These are phyloP conservation scores for Automeris io DNA, from an alignment of 2,888 invertebrate species.

Conservation along the genomic window DNA sequence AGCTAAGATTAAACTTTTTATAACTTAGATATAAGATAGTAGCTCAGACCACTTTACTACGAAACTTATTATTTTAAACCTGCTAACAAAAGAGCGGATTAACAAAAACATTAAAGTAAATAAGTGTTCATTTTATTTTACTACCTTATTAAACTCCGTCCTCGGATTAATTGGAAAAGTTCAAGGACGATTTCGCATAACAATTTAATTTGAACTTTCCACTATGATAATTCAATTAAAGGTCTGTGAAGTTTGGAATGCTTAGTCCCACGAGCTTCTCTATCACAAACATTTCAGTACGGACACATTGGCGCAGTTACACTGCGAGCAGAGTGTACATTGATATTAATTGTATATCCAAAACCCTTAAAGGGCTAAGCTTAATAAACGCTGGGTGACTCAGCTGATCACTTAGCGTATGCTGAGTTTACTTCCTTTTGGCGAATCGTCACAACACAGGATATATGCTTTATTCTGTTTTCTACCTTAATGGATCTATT, in stretches of 20 bases:
- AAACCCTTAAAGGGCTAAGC: too few relatives aligned
- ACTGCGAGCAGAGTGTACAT: not conserved
- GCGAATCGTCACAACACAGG: too few relatives aligned
- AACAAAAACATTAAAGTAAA: not conserved
- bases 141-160: not conserved
- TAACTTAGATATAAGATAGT: too few relatives aligned
- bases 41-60: too few relatives aligned
- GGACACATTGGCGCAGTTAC: not conserved
- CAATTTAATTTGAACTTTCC: not conserved
- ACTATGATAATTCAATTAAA: conserved; percentile 1
- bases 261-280: not conserved
- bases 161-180: not conserved
- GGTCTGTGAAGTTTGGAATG: not conserved
- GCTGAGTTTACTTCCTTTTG: too few relatives aligned
- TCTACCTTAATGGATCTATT: too few relatives aligned
- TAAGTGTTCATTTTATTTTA: not conserved
- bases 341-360: too few relatives aligned
- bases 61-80: too few relatives aligned
- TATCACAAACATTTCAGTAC: not conserved
- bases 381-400: too few relatives aligned
- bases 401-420: too few relatives aligned
- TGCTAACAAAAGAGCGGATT: not conserved
- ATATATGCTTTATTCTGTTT: too few relatives aligned
- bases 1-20: too few relatives aligned
- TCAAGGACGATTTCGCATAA: not conserved